These are phyloP conservation scores for Drosophila cognata DNA, from an alignment of 2,888 invertebrate species.

Conservation along the genomic window DNA sequence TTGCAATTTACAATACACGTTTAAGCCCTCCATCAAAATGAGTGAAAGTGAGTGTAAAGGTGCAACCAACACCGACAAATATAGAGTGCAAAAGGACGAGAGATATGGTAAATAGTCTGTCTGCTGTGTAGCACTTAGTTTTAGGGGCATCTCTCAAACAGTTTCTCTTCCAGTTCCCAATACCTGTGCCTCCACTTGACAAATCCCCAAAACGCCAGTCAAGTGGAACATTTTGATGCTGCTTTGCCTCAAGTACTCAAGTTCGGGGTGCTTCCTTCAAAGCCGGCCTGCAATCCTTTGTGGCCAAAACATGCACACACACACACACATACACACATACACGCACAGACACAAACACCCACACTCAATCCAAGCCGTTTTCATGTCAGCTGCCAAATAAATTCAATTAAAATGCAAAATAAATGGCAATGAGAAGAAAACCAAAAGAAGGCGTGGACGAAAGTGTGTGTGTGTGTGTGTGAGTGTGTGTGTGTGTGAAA, in stretches of 20 bases:
- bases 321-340: background rate
- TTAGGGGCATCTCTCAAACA: constrained; percentile 21
- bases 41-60: background rate
- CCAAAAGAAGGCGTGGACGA: constrained; percentile 3
- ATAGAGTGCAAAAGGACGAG: no score
- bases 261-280: constrained; percentile 26
- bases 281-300: constrained; percentile 41
- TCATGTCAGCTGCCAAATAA: constrained; percentile 65
- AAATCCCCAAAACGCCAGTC: constrained; percentile 14
- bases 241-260: constrained; percentile 23
- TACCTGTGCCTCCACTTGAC: constrained; percentile 21
- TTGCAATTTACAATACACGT: constrained; percentile 43
- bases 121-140: constrained; percentile 24
- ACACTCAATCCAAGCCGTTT: constrained; percentile 30
- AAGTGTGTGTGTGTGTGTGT: constrained; percentile 4
- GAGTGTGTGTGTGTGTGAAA: constrained; percentile 3
- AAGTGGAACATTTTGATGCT: constrained; percentile 19
- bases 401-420: constrained; percentile 77
- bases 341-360: background rate
- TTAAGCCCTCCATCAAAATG: constrained; percentile 21
- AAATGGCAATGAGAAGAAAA: constrained; percentile 50
- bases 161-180: constrained; percentile 1
- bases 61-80: background rate
- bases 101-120: background rate
- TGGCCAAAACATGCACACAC: constrained; percentile 12